These are phyloP conservation scores for Melanotaenia parkinsoni DNA, from an alignment of 2,797 vertebrate genomes.

Conservation along the genomic window DNA sequence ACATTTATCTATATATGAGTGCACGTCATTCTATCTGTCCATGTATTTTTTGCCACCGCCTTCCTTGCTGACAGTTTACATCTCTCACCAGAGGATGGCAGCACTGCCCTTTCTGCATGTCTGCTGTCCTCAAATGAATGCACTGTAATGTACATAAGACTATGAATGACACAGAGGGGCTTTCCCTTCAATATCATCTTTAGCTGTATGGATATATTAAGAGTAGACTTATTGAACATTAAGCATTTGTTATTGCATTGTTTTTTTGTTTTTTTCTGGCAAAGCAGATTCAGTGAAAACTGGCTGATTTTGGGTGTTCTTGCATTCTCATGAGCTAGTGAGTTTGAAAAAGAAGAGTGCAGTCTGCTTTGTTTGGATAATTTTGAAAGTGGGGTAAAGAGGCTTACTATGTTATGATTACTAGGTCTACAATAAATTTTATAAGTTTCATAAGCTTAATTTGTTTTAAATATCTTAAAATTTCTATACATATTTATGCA, in stretches of 20 bases:
- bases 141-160: background rate
- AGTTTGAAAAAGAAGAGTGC: conserved; percentile 39
- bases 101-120: conserved; percentile 57
- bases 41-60: background rate
- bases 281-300: conserved; percentile 48
- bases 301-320: conserved; percentile 23
- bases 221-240: conserved; percentile 12
- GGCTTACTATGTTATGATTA: conserved; percentile 14
- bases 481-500: conserved; percentile 5
- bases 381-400: conserved; percentile 26
- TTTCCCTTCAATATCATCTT: conserved; percentile 14
- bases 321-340: conserved; percentile 31
- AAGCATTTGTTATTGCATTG: conserved; percentile 12
- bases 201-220: conserved; percentile 3
- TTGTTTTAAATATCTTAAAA: conserved; percentile 17
- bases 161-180: background rate
- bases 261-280: conserved; percentile 7
- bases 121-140: background rate
- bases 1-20: background rate
- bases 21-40: background rate
- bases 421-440: conserved; percentile 4
- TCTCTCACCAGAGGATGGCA: conserved; percentile 78
- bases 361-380: conserved; percentile 29
- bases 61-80: conserved; percentile 23
- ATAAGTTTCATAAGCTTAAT: conserved; percentile 5